phyloP scores from a whole-genome alignment of 2,113 vertebrate genomes.

The Ammodytes dubius region DNA sequence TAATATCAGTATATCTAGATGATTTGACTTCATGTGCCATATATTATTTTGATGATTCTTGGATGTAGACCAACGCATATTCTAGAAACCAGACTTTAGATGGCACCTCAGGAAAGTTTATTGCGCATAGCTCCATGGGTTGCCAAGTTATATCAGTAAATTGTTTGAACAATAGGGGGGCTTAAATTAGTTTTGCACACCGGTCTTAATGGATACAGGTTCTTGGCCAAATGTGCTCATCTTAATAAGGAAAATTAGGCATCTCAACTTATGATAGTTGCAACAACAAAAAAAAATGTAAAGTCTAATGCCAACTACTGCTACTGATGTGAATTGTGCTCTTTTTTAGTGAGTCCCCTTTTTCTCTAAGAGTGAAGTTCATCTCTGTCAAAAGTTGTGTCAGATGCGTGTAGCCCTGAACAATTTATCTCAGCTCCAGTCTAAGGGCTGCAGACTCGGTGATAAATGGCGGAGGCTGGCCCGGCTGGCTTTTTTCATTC shows the following conservation, averaged over 20 bases:
- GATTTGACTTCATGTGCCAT: neutral
- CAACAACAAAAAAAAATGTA: neutral
- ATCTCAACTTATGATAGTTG: neutral
- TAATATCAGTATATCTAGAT: neutral
- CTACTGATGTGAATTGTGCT: neutral
- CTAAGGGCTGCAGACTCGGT: slow-evolving; percentile 49
- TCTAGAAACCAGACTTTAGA: slow-evolving; percentile 32
- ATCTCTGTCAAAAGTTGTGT: slow-evolving; percentile 48
- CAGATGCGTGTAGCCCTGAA: slow-evolving; percentile 34
- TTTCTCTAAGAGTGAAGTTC: slow-evolving; percentile 15
- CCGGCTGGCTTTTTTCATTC: slow-evolving; percentile 44
- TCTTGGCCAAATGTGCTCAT: neutral
- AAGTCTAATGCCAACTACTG: neutral
- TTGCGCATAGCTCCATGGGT: neutral
- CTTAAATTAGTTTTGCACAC: slow-evolving; percentile 6
- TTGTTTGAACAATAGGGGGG: slow-evolving; percentile 3
- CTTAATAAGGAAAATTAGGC: neutral
- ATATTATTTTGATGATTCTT: neutral
- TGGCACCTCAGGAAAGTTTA: slow-evolving; percentile 18
- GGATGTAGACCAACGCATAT: neutral
- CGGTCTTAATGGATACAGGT: neutral
- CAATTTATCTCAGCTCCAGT: slow-evolving; percentile 46
- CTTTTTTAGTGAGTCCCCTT: neutral
- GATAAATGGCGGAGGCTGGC: slow-evolving; percentile 54
- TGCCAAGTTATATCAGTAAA: slow-evolving; percentile 15